Conservation (phyloP, 2,113 vertebrate genomes). For the Hemiscyllium ocellatum region DNA sequence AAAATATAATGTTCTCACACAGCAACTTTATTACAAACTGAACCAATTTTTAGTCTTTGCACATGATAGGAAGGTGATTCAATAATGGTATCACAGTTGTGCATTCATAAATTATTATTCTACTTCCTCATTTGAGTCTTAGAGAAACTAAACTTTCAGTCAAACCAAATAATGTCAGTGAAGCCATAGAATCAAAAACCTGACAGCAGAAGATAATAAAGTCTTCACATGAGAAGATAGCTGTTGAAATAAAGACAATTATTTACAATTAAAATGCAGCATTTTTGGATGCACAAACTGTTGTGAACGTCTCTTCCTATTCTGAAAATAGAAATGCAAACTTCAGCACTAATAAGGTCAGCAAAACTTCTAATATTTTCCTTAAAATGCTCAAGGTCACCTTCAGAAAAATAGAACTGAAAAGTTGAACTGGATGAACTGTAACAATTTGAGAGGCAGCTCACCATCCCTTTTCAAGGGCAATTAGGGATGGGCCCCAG, state of each 20-base stretch:
- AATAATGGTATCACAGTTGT: not conserved
- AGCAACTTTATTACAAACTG: not conserved
- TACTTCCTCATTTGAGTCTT: not conserved
- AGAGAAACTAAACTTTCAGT: not conserved
- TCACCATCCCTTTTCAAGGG: too few relatives aligned
- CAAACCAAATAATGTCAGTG: not conserved
- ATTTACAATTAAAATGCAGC: not conserved
- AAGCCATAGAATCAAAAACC: not conserved
- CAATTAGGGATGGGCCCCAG: too few relatives aligned
- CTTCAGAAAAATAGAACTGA: not conserved
- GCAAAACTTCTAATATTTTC: not conserved
- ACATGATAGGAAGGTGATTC: not conserved
- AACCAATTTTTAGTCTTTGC: not conserved
- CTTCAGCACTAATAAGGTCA: not conserved
- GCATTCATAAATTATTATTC: not conserved
- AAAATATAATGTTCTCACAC: not conserved
- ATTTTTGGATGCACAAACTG: not conserved
- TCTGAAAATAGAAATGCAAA: not conserved
- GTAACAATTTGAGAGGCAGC: too few relatives aligned
- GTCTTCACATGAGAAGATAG: not conserved
- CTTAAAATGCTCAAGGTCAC: not conserved
- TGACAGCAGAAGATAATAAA: not conserved
- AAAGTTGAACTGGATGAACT: constrained; percentile 19
- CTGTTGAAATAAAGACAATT: not conserved
- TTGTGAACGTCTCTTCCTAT: not conserved